A percentile compares a stretch with the other conserved stretches of the same genome.
Conservation (phyloP, 2,797 vertebrate genomes). For the Sciurus vulgaris region DNA sequence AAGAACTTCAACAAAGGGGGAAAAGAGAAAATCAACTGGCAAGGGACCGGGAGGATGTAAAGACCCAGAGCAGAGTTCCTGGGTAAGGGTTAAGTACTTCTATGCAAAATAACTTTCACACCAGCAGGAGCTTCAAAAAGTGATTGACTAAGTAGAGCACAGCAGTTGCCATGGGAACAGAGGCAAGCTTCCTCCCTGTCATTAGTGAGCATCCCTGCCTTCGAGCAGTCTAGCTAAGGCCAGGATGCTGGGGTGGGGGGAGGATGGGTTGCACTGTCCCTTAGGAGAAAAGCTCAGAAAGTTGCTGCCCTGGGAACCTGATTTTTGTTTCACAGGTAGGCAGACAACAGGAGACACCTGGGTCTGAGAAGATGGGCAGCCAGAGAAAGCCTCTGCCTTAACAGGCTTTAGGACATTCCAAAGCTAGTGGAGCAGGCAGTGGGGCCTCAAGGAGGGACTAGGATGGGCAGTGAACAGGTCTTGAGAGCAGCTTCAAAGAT, state of each 20-base stretch:
- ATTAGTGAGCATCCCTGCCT: slow-evolving; percentile 70
- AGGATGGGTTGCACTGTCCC: background rate
- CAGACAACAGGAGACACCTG: slow-evolving; percentile 58
- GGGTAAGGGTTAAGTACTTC: slow-evolving; percentile 62
- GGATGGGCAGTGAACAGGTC: background rate
- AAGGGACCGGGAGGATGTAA: slow-evolving; percentile 23
- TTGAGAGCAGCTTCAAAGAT: background rate
- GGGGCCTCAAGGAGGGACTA: background rate
- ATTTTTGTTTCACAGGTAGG: background rate
- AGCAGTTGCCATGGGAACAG: slow-evolving; percentile 80
- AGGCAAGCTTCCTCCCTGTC: slow-evolving; percentile 67
- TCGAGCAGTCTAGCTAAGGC: slow-evolving; percentile 50
- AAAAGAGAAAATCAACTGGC: slow-evolving; percentile 48
- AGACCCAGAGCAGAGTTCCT: slow-evolving; percentile 38
- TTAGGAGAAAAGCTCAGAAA: slow-evolving; percentile 26
- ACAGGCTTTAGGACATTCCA: background rate
- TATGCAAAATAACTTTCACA: slow-evolving; percentile 76
- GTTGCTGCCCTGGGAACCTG: slow-evolving; percentile 1
- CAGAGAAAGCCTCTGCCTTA: background rate
- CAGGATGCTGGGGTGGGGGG: background rate
- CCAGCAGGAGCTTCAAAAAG: slow-evolving; percentile 76
- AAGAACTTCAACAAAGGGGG: slow-evolving; percentile 42
- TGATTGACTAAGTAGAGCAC: slow-evolving; percentile 76
- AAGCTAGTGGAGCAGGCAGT: background rate
- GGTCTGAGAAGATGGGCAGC: slow-evolving; percentile 6